Percentiles rank a stretch among this genome's conserved stretches.
Conservation (phyloP, 2,797 vertebrate genomes). For the Numenius phaeopus region DNA sequence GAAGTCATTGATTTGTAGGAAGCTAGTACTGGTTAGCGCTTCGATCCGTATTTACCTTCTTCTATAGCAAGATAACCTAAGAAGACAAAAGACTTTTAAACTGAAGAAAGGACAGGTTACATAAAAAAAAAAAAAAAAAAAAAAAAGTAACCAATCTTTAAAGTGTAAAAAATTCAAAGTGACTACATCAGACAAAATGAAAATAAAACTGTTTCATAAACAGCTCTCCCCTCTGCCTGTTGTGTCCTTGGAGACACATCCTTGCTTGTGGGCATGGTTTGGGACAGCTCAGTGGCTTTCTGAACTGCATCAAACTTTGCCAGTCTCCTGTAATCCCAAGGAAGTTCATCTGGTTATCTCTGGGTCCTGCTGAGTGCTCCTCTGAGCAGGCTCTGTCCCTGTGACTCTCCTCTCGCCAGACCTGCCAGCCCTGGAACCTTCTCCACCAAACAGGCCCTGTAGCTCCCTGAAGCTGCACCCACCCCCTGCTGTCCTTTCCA, state of each 20-base stretch:
- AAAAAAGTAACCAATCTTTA: background rate
- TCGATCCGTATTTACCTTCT: background rate
- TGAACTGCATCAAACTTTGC: background rate
- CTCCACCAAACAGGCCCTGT: background rate
- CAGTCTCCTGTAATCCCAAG: background rate
- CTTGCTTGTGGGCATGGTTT: background rate
- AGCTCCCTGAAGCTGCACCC: background rate
- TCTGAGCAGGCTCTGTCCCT: background rate
- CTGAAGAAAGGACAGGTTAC: background rate
- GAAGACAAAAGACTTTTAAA: background rate
- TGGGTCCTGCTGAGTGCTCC: background rate
- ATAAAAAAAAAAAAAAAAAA: background rate
- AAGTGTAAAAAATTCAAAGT: background rate
- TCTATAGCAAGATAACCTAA: background rate
- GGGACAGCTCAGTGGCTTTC: background rate
- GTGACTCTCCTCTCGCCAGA: background rate
- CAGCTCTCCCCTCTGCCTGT: background rate
- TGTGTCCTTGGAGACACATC: background rate
- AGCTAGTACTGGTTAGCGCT: background rate
- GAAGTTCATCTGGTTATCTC: background rate
- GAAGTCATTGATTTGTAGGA: background rate
- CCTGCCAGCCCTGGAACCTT: background rate
- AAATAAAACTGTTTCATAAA: background rate
- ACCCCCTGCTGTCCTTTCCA: background rate
- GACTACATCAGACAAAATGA: background rate